Evolutionary conservation across 2,113 vertebrate genomes (phyloP), one percentile per base, ranked within the genome.

Genomic region (Telmatochromis brichardi): DNA sequence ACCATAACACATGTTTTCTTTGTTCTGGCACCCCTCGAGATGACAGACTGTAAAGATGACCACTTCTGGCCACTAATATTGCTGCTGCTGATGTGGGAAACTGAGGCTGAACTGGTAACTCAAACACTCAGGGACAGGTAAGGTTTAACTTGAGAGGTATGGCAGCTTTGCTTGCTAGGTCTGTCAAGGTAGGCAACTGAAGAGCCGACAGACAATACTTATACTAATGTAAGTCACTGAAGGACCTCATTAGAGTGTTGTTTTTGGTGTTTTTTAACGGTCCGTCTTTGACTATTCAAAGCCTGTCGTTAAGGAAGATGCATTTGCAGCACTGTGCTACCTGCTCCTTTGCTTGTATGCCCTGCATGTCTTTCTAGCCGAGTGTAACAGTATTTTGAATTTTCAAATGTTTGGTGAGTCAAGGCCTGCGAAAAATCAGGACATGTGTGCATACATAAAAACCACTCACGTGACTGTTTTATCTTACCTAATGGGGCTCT

Each of bases 401-500:
- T 47, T 26, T 26, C 21, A 47, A 45, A 76, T 47, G 23, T 26
- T 47, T 76, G 68, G 2, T 7, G 40, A 47, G 23, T 47, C 68
- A 28, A 76, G 1, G 14, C 23, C 14, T 47, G 17, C 6, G 6
- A 26, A 53, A 79, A 79, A 51, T 17, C 76, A 6, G 28, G 11
- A 31, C 1, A n/a, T 9, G 26, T 31, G 47, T 54, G 37, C 6
- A 26, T 15, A 40, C 4, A 21, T 13, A 19, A 55, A 53, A 37
- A 42, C 21, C 9, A 60, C 8, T 21, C 60, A 35, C 8, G 1
- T 68, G 17, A 68, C 83, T 13, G 12, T 33, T 83, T 1, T 11
- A n/a, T 78, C 86, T 88, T 94, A 99, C 99, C 98, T 98, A 89
- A 99, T 95, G 86, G 98, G 98, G 93, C 98, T 99, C 96, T 98